Base-by-base conservation (phyloP, 2,888 invertebrate species). In the Plemyria rubiginata region DNA sequence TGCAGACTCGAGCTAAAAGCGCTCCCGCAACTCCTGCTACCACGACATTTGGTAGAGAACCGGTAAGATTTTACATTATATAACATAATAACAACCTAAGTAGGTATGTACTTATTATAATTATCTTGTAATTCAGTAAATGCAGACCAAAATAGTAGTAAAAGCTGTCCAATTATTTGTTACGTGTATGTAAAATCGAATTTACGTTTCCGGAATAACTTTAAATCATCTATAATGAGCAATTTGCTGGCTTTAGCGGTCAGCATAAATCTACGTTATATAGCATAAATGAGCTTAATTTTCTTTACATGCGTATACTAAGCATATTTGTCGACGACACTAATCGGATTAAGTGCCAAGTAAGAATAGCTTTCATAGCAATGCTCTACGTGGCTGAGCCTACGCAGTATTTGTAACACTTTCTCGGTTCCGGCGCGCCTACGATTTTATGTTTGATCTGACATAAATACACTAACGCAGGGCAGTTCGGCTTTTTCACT, bases 1-100 rank as follows among this genome's bases (percentile, higher is more conserved):
- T 90, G 62, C 82, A 93, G 93, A 84, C 86, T 64, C 88, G 94
- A 78, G 88, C 94, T 62, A 87, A 92, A 65, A 93, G 93, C 76
- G 92, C 94, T 41, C 93, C 93, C 11, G 87, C 88, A 60, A 87
- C 92, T 49, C 90, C 92, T 15, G 88, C 85, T n/a, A 76, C 84
- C 41, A 74, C 82, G 4, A 77, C 82, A 51, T 87, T 85, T 73
- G 74, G 78, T 46, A 85, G 90, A 75, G 90, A 90, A 67, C 85
- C 87, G 78, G 92, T 92, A 74, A 71, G 80, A 60, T 61, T 58
- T 62, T 22, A 22, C 22, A 22, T 59, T 51, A 46, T 32, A 55
- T 57, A 57, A 56, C 40, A 48, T 12, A 13, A 38, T 46, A 48
- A 48, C 51, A 11, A 40, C 52, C 9, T 52, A 57, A 40, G 12